Conservation (phyloP, 2,113 vertebrate species). For the Labrus mixtus region DNA sequence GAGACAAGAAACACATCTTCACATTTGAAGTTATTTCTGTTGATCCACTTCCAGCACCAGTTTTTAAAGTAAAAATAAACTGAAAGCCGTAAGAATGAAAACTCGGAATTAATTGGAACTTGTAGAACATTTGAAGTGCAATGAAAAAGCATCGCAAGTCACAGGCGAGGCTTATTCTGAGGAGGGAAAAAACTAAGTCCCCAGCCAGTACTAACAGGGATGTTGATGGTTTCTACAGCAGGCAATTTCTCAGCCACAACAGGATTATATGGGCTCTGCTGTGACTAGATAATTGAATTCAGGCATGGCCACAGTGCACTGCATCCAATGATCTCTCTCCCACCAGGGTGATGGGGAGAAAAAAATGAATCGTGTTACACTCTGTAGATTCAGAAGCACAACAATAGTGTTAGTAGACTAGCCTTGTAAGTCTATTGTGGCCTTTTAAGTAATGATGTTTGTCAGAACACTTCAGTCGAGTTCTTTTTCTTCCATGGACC, state of each 20-base stretch:
- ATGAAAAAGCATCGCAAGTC: constrained; percentile 13
- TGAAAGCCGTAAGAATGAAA: neutral
- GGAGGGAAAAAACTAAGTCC: constrained; percentile 22
- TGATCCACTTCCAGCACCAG: neutral
- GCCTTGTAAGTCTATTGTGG: constrained; percentile 57
- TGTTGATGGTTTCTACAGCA: constrained; percentile 60
- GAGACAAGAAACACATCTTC: neutral
- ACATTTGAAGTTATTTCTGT: neutral
- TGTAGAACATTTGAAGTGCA: neutral
- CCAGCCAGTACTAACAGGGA: constrained; percentile 57
- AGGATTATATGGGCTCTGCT: constrained; percentile 76
- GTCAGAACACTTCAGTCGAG: constrained; percentile 36
- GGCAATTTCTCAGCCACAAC: constrained; percentile 72
- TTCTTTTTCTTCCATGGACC: constrained; percentile 22
- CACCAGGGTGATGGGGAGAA: constrained; percentile 60
- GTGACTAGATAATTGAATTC: constrained; percentile 77
- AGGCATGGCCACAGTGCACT: constrained; percentile 66
- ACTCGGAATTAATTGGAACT: neutral
- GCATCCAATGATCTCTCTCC: constrained; percentile 72
- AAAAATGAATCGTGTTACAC: constrained; percentile 61
- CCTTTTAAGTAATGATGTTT: constrained; percentile 46
- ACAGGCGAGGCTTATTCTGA: constrained; percentile 1
- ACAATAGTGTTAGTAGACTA: constrained; percentile 57
- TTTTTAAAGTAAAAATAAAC: neutral
- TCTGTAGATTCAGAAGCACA: constrained; percentile 47